phyloP scores from a whole-genome alignment of 2,888 invertebrate genomes.

The Teleiodes luculella region DNA sequence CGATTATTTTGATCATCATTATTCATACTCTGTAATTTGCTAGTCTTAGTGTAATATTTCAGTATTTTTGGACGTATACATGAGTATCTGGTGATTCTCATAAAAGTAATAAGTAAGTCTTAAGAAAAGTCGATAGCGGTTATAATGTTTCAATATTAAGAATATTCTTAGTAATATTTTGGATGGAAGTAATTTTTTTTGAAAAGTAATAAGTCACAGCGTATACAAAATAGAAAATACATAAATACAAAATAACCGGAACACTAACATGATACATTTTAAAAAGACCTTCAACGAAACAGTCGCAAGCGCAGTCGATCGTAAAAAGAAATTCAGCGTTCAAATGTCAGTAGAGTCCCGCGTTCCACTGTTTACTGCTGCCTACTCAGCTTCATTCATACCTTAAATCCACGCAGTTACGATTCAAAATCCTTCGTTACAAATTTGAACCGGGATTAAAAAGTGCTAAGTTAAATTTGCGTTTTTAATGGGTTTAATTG shows the following conservation, averaged over 20 bases:
- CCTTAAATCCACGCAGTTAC: slow-evolving; percentile 38
- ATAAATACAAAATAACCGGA: background rate
- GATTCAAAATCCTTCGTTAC: slow-evolving; percentile 38
- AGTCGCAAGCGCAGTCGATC: slow-evolving; percentile 19
- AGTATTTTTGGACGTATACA: background rate
- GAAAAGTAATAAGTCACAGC: too few species aligned
- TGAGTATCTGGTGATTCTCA: too few species aligned
- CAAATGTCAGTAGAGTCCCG: slow-evolving; percentile 65
- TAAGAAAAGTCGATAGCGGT: too few species aligned
- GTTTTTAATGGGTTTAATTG: slow-evolving; percentile 34
- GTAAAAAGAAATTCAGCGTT: slow-evolving; percentile 45
- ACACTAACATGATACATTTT: background rate
- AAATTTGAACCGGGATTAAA: slow-evolving; percentile 34
- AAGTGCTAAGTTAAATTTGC: slow-evolving; percentile 35
- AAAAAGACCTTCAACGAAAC: slow-evolving; percentile 6
- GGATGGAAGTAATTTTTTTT: too few species aligned
- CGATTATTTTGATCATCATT: background rate
- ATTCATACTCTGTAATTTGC: background rate
- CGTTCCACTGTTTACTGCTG: slow-evolving; percentile 42
- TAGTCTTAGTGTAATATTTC: background rate
- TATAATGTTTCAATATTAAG: too few species aligned
- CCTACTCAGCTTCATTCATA: slow-evolving; percentile 23
- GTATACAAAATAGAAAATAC: background rate
- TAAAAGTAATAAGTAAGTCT: too few species aligned
- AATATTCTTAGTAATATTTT: too few species aligned